Percentiles rank a stretch among this genome's conserved stretches.
phyloP scores from a whole-genome alignment of 2,888 invertebrate genomes.

The Amiota minor region DNA sequence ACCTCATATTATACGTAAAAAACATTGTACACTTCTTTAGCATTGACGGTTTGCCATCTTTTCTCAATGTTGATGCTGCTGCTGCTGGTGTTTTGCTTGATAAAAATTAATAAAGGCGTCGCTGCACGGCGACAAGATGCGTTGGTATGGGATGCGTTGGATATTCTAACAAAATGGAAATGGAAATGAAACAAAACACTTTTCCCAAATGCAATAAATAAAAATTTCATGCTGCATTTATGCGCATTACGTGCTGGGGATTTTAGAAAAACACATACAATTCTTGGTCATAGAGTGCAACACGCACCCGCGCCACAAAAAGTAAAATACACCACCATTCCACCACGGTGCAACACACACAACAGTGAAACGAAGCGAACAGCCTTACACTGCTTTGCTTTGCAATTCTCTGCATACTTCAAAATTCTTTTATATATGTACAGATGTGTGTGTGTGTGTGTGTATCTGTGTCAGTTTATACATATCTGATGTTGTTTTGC shows the following conservation, averaged over 20 bases:
- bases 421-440: background rate
- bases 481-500: background rate
- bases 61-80: no score
- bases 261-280: background rate
- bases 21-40: background rate
- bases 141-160: no score
- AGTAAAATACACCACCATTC: no score
- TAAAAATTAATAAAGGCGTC: no score
- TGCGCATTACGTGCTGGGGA: conserved; percentile 28
- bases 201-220: conserved; percentile 58
- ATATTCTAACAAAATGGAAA: no score
- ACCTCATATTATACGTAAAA: background rate
- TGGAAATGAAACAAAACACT: conserved; percentile 33
- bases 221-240: conserved; percentile 51
- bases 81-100: no score
- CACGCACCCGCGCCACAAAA: no score
- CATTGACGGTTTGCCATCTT: no score
- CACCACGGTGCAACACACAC: background rate
- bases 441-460: no score
- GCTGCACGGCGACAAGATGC: background rate
- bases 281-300: no score
- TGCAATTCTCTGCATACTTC: background rate
- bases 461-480: no score
- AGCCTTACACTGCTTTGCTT: no score
- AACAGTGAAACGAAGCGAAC: background rate